Percentiles rank a stretch among this genome's conserved stretches.
Conservation (phyloP, 2,797 vertebrate genomes). For the Pterois miles region DNA sequence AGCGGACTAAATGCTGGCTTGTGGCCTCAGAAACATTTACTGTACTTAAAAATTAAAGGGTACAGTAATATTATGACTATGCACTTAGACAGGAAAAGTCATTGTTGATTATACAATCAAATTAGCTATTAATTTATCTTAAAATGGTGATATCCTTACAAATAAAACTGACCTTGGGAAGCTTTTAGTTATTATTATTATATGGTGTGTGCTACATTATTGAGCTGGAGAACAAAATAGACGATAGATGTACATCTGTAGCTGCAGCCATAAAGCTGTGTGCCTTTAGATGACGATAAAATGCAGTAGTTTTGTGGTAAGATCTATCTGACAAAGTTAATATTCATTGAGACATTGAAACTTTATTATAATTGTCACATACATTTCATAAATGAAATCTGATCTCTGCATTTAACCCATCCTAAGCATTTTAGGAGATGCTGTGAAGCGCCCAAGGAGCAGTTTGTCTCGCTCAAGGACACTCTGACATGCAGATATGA, state of each 20-base stretch:
- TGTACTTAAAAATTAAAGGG: neutral
- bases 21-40: neutral
- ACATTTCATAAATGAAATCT: no score
- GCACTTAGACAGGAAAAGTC: no score
- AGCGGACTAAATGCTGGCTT: no score
- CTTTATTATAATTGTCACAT: neutral
- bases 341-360: neutral
- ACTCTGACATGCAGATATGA: no score
- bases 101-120: no score
- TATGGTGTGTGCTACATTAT: neutral
- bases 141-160: neutral
- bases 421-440: no score
- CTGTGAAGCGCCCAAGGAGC: no score
- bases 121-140: neutral
- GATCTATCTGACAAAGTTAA: neutral
- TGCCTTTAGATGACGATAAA: neutral
- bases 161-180: neutral
- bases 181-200: neutral
- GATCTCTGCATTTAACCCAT: no score
- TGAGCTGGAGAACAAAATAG: neutral
- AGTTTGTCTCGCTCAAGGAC: no score
- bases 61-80: neutral
- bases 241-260: neutral
- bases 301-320: neutral
- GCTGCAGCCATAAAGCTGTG: neutral